phyloP scores from a whole-genome alignment of 1,140 invertebrate genomes.

The Caerostris darwini region DNA sequence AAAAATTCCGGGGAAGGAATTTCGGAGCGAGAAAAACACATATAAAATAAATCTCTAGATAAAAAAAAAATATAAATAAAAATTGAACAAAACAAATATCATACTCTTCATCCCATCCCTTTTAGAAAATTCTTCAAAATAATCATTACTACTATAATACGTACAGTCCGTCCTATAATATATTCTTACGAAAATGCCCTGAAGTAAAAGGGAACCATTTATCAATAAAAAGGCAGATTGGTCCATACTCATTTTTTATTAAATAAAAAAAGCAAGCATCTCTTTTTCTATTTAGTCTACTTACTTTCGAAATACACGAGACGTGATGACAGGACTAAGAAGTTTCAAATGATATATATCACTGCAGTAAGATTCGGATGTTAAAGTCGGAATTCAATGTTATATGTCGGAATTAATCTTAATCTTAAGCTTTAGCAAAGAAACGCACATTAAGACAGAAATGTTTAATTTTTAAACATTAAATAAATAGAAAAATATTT shows the following conservation, averaged over 20 bases:
- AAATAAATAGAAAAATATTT: too few relatives aligned
- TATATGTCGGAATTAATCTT: too few relatives aligned
- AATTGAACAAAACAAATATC: slow-evolving; percentile 20
- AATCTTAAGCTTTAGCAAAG: too few relatives aligned
- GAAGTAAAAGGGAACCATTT: slow-evolving; percentile 48
- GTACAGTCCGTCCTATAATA: slow-evolving; percentile 51
- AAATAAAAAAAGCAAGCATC: not conserved
- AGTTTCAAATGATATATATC: slow-evolving; percentile 31
- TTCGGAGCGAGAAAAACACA: slow-evolving; percentile 13
- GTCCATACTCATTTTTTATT: slow-evolving; percentile 51
- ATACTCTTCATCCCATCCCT: slow-evolving; percentile 9
- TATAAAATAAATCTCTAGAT: slow-evolving; percentile 13
- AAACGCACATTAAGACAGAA: too few relatives aligned
- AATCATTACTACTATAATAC: not conserved
- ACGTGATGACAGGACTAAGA: slow-evolving; percentile 33
- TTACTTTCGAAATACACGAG: slow-evolving; percentile 52
- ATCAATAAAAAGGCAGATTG: slow-evolving; percentile 68
- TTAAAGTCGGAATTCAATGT: too few relatives aligned
- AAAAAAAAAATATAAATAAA: slow-evolving; percentile 25
- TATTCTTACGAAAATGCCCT: slow-evolving; percentile 49
- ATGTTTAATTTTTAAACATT: too few relatives aligned
- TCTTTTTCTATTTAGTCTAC: slow-evolving; percentile 47
- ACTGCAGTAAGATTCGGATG: not conserved
- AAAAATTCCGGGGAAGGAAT: slow-evolving; percentile 14
- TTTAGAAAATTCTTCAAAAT: slow-evolving; percentile 38